phyloP scores from a whole-genome alignment of 2,113 vertebrate genomes.

The Phalacrocorax brasilianus region DNA sequence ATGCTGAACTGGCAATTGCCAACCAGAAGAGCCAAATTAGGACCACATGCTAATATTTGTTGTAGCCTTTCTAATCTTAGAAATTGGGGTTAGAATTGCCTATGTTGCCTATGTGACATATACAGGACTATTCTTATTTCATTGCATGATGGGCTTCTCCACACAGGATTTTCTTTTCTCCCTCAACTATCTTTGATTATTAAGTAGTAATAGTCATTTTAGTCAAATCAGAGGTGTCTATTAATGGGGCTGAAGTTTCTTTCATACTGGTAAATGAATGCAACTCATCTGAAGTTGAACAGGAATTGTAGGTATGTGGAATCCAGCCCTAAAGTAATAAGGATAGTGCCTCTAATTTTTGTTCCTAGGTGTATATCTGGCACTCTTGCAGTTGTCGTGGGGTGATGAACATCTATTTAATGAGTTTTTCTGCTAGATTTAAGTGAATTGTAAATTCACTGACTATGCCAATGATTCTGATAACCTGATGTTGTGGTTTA shows the following conservation, averaged over 20 bases:
- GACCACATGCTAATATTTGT: neutral
- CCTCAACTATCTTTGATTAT: neutral
- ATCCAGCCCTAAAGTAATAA: neutral
- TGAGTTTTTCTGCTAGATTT: neutral
- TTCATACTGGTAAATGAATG: neutral
- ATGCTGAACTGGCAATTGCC: neutral
- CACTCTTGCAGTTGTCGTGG: neutral
- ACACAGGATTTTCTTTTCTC: neutral
- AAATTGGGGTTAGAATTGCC: neutral
- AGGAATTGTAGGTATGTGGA: neutral
- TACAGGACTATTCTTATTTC: neutral
- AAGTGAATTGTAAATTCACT: neutral
- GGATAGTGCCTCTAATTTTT: neutral
- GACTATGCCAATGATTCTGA: neutral
- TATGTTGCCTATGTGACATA: neutral
- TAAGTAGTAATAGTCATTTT: neutral
- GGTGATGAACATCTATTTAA: neutral
- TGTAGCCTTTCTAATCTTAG: neutral
- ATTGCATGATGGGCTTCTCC: neutral
- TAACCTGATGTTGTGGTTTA: neutral
- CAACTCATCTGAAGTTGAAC: neutral
- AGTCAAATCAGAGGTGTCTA: neutral
- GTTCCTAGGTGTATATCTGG: neutral
- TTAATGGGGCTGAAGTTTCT: neutral
- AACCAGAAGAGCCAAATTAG: neutral